Percentiles rank a stretch among this genome's conserved stretches.
phyloP scores from a whole-genome alignment of 2,888 invertebrate genomes.

The Diploptera punctata region DNA sequence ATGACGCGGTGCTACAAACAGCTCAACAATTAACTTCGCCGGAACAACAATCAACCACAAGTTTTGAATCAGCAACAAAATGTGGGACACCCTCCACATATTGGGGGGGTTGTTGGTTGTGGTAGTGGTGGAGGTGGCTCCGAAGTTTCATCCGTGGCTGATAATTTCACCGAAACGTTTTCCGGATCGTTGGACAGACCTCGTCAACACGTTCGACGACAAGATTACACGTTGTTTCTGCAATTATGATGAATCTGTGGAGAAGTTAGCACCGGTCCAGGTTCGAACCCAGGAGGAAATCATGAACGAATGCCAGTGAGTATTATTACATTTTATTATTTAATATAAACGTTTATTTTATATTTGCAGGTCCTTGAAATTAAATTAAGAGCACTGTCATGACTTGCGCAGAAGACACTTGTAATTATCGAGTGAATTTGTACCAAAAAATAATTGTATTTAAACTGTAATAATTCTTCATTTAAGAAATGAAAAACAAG shows the following conservation, averaged over 20 bases:
- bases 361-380: too few species aligned
- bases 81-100: conserved; percentile 52
- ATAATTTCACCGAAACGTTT: conserved; percentile 89
- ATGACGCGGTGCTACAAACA: conserved; percentile 33
- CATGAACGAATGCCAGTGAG: conserved; percentile 99
- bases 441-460: too few species aligned
- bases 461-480: too few species aligned
- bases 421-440: too few species aligned
- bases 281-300: conserved; percentile 98
- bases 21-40: conserved; percentile 23
- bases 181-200: conserved; percentile 96
- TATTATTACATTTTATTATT: conserved; percentile 53
- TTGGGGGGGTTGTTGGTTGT: conserved; percentile 61
- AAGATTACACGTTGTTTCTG: conserved; percentile 98
- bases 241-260: conserved; percentile 96
- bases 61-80: conserved; percentile 6
- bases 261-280: conserved; percentile 97
- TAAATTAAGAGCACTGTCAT: too few species aligned
- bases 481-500: too few species aligned
- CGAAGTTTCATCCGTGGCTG: conserved; percentile 59
- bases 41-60: not conserved
- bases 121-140: conserved; percentile 49
- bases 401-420: too few species aligned
- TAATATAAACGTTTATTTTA: conserved; percentile 35
- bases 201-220: conserved; percentile 98